Conservation (phyloP, 2,113 vertebrate genomes). For the Ranitomeya imitator region DNA sequence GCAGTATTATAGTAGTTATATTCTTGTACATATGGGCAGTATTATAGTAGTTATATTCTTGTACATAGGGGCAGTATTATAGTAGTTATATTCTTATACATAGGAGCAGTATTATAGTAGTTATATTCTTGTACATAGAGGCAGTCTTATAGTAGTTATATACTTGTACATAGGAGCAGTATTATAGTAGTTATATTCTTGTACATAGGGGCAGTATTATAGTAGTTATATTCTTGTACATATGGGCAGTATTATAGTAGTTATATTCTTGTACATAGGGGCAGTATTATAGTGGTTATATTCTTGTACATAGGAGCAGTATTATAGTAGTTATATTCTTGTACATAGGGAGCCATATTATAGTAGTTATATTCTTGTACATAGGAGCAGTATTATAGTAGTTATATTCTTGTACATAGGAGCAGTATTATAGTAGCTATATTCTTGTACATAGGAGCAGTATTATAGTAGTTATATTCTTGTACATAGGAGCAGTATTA, state of each 20-base stretch:
- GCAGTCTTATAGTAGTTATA: too few relatives aligned
- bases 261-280: not conserved
- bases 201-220: too few relatives aligned
- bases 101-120: not conserved
- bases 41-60: too few relatives aligned
- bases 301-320: not conserved
- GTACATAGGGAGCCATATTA: not conserved
- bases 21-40: too few relatives aligned
- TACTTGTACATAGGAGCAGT: not conserved
- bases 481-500: not conserved
- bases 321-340: constrained; percentile 7
- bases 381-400: too few relatives aligned
- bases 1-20: too few relatives aligned
- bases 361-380: too few relatives aligned
- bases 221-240: not conserved
- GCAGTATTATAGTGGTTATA: too few relatives aligned
- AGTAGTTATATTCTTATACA: not conserved
- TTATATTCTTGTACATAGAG: not conserved
- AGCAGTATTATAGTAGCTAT: too few relatives aligned
- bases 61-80: not conserved
- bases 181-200: not conserved
- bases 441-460: too few relatives aligned
- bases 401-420: too few relatives aligned
- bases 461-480: too few relatives aligned
- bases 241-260: not conserved